These are phyloP conservation scores for Coturnix japonica DNA, from an alignment of 2,113 vertebrate species.

Conservation along the genomic window DNA sequence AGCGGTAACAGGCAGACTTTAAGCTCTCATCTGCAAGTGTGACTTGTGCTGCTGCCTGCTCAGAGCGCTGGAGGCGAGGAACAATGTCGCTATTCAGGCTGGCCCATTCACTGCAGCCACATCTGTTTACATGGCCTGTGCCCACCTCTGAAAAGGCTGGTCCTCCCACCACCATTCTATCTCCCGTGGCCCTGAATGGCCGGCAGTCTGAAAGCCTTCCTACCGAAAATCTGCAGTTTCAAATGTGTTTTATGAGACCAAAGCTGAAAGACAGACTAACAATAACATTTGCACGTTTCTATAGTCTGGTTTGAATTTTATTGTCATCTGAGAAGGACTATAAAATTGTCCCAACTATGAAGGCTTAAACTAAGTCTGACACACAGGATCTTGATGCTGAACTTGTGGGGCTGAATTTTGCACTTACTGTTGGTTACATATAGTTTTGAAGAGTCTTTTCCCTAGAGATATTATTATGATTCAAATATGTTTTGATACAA, in stretches of 20 bases:
- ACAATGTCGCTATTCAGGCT: conserved; percentile 79
- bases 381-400: background rate
- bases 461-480: background rate
- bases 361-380: conserved; percentile 40
- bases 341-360: conserved; percentile 9
- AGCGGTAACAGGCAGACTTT: conserved; percentile 6
- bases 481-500: background rate
- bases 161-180: conserved; percentile 66
- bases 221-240: conserved; percentile 41
- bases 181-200: background rate
- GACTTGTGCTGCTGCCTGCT: conserved; percentile 29
- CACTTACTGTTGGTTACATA: background rate
- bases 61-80: conserved; percentile 26
- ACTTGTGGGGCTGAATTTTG: background rate
- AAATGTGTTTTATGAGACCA: conserved; percentile 60
- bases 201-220: conserved; percentile 28
- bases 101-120: conserved; percentile 68
- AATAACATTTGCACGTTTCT: conserved; percentile 50
- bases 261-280: conserved; percentile 59
- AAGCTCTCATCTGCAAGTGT: conserved; percentile 25
- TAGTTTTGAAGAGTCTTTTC: background rate
- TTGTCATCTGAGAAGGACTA: conserved; percentile 51
- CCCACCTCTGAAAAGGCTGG: conserved; percentile 64
- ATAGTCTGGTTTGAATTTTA: conserved; percentile 53
- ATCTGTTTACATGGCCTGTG: conserved; percentile 81